A percentile compares a stretch with the other conserved stretches of the same genome.
These are phyloP conservation scores for Vulpes lagopus DNA, from an alignment of 2,113 vertebrate genomes.

Conservation along the genomic window DNA sequence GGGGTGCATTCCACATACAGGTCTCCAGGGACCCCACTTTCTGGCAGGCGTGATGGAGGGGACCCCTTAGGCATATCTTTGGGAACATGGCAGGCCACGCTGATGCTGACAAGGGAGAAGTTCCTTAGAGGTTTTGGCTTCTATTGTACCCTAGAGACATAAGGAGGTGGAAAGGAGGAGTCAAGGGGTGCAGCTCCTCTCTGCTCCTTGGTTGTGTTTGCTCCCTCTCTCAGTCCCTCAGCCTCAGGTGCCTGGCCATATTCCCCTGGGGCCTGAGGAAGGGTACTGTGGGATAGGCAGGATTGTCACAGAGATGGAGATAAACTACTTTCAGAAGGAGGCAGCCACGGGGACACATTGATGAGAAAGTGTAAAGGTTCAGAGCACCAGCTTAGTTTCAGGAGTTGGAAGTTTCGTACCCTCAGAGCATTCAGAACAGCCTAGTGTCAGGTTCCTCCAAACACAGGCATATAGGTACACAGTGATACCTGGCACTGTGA, in stretches of 20 bases:
- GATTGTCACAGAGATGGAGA: background rate
- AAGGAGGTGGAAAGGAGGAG: background rate
- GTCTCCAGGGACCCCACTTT: background rate
- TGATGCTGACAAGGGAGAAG: background rate
- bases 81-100: background rate
- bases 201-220: background rate
- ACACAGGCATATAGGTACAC: background rate
- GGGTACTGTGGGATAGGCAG: background rate
- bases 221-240: background rate
- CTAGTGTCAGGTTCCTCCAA: background rate
- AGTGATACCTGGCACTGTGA: background rate
- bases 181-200: background rate
- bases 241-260: background rate
- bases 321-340: background rate
- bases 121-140: background rate
- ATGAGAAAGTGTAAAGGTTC: background rate
- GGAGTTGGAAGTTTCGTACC: background rate
- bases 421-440: background rate
- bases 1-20: background rate
- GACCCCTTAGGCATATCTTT: background rate
- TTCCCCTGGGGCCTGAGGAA: background rate
- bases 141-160: background rate
- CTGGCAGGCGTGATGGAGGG: background rate
- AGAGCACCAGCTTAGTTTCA: background rate
- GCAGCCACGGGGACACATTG: background rate